Conservation (phyloP, 2,113 vertebrate genomes). For the Odocoileus hemionus region DNA sequence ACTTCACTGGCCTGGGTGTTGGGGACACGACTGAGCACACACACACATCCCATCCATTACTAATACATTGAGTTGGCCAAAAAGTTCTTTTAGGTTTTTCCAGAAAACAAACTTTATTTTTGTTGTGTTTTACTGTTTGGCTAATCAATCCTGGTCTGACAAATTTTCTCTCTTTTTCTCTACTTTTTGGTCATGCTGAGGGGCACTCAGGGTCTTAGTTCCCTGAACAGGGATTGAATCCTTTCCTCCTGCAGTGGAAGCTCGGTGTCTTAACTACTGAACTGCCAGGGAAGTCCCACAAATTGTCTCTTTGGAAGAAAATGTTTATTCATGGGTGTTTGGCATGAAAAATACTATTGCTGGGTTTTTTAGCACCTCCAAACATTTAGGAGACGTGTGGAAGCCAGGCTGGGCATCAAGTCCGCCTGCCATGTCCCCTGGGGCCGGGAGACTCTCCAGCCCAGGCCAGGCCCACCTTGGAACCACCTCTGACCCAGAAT, state of each 20-base stretch:
- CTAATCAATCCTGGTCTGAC: not conserved
- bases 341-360: not conserved
- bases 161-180: not conserved
- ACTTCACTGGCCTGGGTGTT: not conserved
- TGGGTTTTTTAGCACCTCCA: not conserved
- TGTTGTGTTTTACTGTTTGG: not conserved
- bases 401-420: not conserved
- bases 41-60: not conserved
- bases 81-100: not conserved
- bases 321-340: not conserved
- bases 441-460: not conserved
- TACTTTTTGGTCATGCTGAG: not conserved
- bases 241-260: not conserved
- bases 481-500: not conserved
- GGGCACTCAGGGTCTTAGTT: not conserved
- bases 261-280: not conserved
- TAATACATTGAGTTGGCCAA: not conserved
- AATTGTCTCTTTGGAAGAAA: not conserved
- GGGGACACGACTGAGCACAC: not conserved
- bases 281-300: not conserved
- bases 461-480: rapidly evolving
- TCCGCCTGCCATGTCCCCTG: rapidly evolving
- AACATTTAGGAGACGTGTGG: not conserved
- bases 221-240: not conserved
- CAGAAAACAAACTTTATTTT: not conserved